Conservation (phyloP, 2,888 invertebrate genomes). For the Malthinus seriepunctatus region DNA sequence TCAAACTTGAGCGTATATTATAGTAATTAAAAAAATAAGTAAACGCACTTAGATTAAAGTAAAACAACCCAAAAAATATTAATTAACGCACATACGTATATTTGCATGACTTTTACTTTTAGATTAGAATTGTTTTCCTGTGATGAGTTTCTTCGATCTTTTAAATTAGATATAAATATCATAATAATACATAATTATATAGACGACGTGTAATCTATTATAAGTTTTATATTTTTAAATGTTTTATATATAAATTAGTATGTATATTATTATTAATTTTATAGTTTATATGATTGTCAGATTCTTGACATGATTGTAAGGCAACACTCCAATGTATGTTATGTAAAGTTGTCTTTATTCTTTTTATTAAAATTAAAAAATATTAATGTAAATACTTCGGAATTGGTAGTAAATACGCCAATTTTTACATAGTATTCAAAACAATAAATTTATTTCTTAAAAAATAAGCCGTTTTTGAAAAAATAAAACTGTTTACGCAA, state of each 20-base stretch:
- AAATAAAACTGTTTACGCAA: no score
- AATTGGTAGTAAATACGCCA: constrained; percentile 2
- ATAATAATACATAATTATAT: background rate
- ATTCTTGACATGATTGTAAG: constrained; percentile 26
- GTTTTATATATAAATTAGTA: background rate
- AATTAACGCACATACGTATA: background rate
- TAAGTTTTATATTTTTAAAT: background rate
- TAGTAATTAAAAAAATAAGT: constrained; percentile 2
- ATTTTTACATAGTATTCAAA: constrained; percentile 13
- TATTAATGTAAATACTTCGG: constrained; percentile 14
- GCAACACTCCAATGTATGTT: constrained; percentile 29
- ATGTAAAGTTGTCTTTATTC: constrained; percentile 21
- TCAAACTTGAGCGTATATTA: constrained; percentile 2
- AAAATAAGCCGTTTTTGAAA: background rate
- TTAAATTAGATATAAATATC: background rate
- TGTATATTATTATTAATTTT: constrained; percentile 1
- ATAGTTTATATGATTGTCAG: constrained; percentile 13
- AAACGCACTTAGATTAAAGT: constrained; percentile 2
- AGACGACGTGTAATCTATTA: background rate
- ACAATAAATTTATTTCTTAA: constrained; percentile 4
- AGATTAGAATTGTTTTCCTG: background rate
- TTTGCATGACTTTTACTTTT: background rate
- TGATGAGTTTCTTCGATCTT: constrained; percentile 1
- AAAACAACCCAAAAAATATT: constrained; percentile 2
- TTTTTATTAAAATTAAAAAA: constrained; percentile 22